Percentiles rank a stretch among this genome's conserved stretches.
These are phyloP conservation scores for Coregonus ussuriensis DNA, from an alignment of 2,797 vertebrate species.

Conservation along the genomic window DNA sequence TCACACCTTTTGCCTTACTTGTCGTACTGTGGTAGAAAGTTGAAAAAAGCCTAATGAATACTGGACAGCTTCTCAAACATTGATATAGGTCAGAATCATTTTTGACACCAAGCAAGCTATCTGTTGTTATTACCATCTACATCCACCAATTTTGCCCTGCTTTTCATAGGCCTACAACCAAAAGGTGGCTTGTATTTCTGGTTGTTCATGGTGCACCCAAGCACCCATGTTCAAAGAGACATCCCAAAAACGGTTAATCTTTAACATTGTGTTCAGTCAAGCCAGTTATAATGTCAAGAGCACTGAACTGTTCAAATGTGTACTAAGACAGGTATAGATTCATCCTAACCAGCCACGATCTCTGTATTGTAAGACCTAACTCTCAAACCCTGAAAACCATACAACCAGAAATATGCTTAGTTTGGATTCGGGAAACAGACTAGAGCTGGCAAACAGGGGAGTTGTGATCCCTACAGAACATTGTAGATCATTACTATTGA, in stretches of 20 bases:
- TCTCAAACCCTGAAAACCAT: background rate
- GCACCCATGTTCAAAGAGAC: background rate
- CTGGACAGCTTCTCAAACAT: background rate
- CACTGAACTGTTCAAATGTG: background rate
- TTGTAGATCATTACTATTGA: background rate
- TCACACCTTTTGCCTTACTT: constrained; percentile 9
- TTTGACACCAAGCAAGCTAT: background rate
- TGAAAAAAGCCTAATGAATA: background rate
- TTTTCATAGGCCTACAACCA: background rate
- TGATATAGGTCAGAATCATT: background rate
- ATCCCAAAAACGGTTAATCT: background rate
- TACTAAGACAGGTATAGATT: background rate
- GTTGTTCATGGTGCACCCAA: background rate
- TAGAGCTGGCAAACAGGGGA: background rate
- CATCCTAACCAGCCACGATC: background rate
- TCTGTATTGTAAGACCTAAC: background rate
- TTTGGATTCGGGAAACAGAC: background rate
- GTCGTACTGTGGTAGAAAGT: background rate
- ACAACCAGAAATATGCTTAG: background rate
- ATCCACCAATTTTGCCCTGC: background rate
- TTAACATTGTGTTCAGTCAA: background rate
- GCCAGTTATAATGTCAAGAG: constrained; percentile 1
- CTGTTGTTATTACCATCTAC: background rate
- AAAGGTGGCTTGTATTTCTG: background rate
- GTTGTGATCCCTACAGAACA: background rate